These are phyloP conservation scores for Panagrolaimus sp. DNA, from an alignment of 1,140 invertebrate species.

Conservation along the genomic window DNA sequence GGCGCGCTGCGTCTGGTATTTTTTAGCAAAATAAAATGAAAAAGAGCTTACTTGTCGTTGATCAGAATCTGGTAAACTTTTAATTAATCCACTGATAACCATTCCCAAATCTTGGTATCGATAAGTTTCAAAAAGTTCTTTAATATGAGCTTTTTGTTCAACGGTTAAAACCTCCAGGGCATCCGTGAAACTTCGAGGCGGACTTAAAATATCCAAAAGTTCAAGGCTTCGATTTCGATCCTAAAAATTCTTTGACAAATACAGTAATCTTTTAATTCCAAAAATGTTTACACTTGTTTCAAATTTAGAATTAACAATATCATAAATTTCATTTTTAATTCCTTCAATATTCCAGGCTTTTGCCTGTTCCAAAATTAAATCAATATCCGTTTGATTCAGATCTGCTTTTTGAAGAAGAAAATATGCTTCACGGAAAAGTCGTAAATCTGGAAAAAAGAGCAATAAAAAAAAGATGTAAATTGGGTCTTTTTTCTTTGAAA, in stretches of 20 bases:
- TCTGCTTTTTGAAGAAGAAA: no score
- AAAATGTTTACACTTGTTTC: neutral
- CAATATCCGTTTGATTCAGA: no score
- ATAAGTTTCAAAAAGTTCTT: neutral
- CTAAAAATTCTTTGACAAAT: neutral
- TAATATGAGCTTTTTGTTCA: slow-evolving; percentile 6
- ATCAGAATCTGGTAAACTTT: neutral
- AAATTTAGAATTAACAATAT: slow-evolving; percentile 2
- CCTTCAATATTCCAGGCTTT: slow-evolving; percentile 1
- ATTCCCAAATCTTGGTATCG: slow-evolving; percentile 9
- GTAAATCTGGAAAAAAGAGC: no score
- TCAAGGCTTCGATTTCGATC: neutral
- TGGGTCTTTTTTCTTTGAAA: no score
- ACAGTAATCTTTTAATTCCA: neutral
- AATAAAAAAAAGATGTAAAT: no score
- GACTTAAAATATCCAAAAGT: neutral
- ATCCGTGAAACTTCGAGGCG: neutral
- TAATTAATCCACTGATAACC: neutral
- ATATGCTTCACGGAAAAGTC: no score
- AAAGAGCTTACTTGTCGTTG: neutral
- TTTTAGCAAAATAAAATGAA: no score
- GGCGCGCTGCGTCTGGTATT: no score
- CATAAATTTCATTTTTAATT: slow-evolving; percentile 13
- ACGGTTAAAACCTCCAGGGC: slow-evolving; percentile 8
- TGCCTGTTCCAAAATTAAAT: no score